Evolutionary conservation across 1,140 invertebrate species (phyloP).

Genomic region (Argopecten irradians): DNA sequence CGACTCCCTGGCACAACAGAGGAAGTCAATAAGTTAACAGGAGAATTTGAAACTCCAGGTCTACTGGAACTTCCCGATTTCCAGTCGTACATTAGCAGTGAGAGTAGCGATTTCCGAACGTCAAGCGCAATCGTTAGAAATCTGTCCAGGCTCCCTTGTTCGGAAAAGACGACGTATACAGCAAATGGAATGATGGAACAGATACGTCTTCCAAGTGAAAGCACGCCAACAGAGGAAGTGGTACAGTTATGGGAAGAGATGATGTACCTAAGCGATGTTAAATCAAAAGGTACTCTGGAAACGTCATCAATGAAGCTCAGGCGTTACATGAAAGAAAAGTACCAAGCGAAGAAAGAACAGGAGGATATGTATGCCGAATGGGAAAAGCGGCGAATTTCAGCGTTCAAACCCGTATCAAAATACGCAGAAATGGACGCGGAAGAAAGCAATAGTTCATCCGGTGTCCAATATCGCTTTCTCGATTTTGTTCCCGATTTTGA

Average conservation of each 20-base stretch:
- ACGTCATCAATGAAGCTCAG: not conserved
- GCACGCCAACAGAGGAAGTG: not conserved
- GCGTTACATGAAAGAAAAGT: not conserved
- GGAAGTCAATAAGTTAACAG: not conserved
- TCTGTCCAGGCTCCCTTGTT: not conserved
- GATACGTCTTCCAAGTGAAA: not conserved
- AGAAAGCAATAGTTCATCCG: not conserved
- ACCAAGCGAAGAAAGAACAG: not conserved
- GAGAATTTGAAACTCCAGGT: not conserved
- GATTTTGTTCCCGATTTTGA: constrained; percentile 40
- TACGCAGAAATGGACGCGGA: not conserved
- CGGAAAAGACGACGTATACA: not conserved
- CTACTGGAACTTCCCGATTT: not conserved
- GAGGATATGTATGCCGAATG: not conserved
- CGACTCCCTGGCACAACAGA: not conserved
- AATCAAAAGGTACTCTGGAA: not conserved
- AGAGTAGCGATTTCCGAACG: constrained; percentile 6
- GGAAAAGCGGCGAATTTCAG: not conserved
- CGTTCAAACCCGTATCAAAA: not conserved
- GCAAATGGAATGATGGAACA: not conserved
- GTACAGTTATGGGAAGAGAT: not conserved
- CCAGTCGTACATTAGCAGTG: not conserved
- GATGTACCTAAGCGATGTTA: not conserved
- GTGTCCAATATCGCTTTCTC: not conserved
- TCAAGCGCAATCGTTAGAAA: not conserved